A percentile compares a stretch with the other conserved stretches of the same genome.
Conservation (phyloP, 2,888 invertebrate species). For the Cylloceria caligata region DNA sequence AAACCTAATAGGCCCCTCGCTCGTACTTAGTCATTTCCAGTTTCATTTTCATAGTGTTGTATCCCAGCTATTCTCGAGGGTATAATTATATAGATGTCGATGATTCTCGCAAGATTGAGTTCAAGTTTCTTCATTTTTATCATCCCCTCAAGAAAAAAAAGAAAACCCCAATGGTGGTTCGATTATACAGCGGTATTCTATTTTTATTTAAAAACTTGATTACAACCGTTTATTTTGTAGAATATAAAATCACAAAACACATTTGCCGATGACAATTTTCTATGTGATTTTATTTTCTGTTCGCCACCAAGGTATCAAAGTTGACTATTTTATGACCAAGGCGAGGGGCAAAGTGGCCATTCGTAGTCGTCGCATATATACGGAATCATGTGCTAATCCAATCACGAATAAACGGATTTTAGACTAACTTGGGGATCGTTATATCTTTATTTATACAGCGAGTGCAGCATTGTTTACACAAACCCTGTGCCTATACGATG, state of each 20-base stretch:
- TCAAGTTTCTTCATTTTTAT: neutral
- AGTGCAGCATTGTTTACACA: conserved; percentile 69
- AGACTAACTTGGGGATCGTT: conserved; percentile 70
- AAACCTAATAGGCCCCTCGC: neutral
- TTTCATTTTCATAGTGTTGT: neutral
- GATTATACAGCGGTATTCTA: neutral
- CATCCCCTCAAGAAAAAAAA: neutral
- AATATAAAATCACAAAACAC: neutral
- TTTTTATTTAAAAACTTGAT: neutral
- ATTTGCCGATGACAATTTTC: neutral
- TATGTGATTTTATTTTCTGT: neutral
- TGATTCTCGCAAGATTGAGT: neutral
- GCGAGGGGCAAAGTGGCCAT: conserved; percentile 23
- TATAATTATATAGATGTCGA: neutral
- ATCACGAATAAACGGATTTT: conserved; percentile 80
- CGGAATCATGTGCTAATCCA: conserved; percentile 77
- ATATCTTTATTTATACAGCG: conserved; percentile 74
- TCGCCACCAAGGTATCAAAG: conserved; percentile 4
- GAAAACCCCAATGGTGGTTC: too few relatives aligned
- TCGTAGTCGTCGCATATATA: conserved; percentile 73
- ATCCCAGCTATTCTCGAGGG: neutral
- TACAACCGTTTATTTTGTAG: neutral
- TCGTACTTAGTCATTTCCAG: neutral
- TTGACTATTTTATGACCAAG: conserved; percentile 24
- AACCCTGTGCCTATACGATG: conserved; percentile 22